These are phyloP conservation scores for Caenorhabditis sp. DNA, from an alignment of 2,888 invertebrate genomes.

Conservation along the genomic window DNA sequence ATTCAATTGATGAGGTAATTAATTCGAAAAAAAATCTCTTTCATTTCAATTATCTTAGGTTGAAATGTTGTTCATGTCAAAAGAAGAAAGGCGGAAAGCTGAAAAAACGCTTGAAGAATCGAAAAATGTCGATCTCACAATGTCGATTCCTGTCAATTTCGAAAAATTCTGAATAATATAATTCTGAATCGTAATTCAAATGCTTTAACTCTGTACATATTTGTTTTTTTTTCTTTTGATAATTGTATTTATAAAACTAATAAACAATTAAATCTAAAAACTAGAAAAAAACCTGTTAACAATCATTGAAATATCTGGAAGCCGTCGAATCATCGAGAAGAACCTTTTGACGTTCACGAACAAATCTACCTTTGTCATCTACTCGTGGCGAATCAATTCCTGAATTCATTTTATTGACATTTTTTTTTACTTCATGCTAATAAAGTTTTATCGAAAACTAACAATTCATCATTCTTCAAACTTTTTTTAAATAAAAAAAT, in stretches of 20 bases:
- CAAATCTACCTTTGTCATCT: slow-evolving; percentile 57
- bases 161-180: slow-evolving; percentile 20
- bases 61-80: slow-evolving; percentile 66
- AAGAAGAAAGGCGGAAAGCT: slow-evolving; percentile 49
- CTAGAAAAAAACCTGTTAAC: slow-evolving; percentile 39
- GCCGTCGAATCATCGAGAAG: slow-evolving; percentile 66
- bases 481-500: no score
- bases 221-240: not conserved
- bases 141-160: slow-evolving; percentile 8
- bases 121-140: slow-evolving; percentile 15
- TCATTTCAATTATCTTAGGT: slow-evolving; percentile 33
- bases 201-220: slow-evolving; percentile 21
- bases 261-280: slow-evolving; percentile 8
- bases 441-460: not conserved
- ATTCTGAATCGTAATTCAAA: no score
- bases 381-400: slow-evolving; percentile 67
- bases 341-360: slow-evolving; percentile 67
- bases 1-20: slow-evolving; percentile 73
- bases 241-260: slow-evolving; percentile 4
- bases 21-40: not conserved
- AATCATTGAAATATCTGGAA: slow-evolving; percentile 63
- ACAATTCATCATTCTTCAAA: not conserved
- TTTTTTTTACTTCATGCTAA: not conserved
- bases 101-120: slow-evolving; percentile 30
- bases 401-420: not conserved